Evolutionary conservation across 2,113 vertebrate genomes (phyloP), one percentile per base, ranked within the genome.

Genomic region (Eptesicus fuscus): DNA sequence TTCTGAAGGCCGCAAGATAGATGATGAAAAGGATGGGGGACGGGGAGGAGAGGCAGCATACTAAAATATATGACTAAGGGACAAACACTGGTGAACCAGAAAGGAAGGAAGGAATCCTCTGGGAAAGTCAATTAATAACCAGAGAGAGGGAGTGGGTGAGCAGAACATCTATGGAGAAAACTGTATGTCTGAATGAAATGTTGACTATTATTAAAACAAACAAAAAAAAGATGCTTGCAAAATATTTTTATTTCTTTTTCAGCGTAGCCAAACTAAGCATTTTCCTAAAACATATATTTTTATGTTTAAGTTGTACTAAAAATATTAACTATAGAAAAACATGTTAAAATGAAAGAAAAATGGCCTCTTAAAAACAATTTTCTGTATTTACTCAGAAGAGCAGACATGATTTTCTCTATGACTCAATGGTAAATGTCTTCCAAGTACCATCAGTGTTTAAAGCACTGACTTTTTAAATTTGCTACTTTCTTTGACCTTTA

Each of bases 401-500:
- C 9, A 76, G 82, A 76, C 25, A 40, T 9, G n/a, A 90, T 70
- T 63, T 90, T 20, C 65, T 20, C 5, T 71, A 79, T 69, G 67
- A 87, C 11, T 13, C 32, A 77, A 93, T 87, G 9, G 42, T 32
- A 74, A 83, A 90, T 20, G n/a, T 16, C 32, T 73, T 42, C 22
- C 28, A 37, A 7, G 30, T n/a, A 74, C 20, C 92, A 67, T 51
- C 42, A 70, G 20, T 28, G 12, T 67, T 70, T 51, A 61, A 93
- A 78, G 56, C 35, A 65, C 69, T 53, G 44, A 42, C 71, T 92
- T 14, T 40, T 23, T 85, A 80, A 25, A 73, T 28, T 63, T 87
- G 22, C 67, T 35, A 30, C 40, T 77, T 59, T 91, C 44, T 91
- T 87, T 94, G 93, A 97, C 65, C 90, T 97, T 88, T 89, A n/a